Evolutionary conservation across 2,888 invertebrate species (phyloP), one percentile per base, ranked within the genome.

Genomic region (Drosophila ezoana): DNA sequence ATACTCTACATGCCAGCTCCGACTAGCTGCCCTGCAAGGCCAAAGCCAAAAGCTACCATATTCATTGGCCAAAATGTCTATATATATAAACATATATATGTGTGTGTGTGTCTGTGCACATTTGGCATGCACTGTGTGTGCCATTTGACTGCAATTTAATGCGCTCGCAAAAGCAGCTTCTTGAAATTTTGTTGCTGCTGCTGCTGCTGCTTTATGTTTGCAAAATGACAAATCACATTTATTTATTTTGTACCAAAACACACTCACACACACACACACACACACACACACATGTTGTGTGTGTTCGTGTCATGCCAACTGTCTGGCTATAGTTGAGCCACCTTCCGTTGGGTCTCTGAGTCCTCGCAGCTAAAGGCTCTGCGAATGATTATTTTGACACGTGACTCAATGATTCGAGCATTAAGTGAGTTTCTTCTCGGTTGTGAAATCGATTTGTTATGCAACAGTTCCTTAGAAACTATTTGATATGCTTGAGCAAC

Each of bases 121-220:
- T 89, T 89, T 88, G 72, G 72, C 65, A 87, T 87, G 88, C 87
- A 88, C 75, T 79, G 72, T 88, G 72, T 81, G 88, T 87, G 74
- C 83, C 87, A 74, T 89, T 87, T 88, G 87, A 89, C 88, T 87
- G 89, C 87, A 87, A 88, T 87, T 87, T 89, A 89, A 86, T 83
- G 84, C 86, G 71, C 77, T 77, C 75, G 70, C 76, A 61, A 74
- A 69, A 74, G 69, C 61, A 64, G 53, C 56, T 64, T 40, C 65
- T 47, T 48, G 43, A 23, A 45, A 56, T 48, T 48, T 68, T 49
- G 76, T 61, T 62, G 44, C 58, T 37, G 16, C 57, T 57, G 59
- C 54, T 63, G 45, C 23, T 18, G 18, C 35, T 77, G 35, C 72
- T 82, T 70, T 72, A 73, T 88, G 87, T 81, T 89, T 88, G 76